These are phyloP conservation scores for Coccyzus lansbergi DNA, from an alignment of 2,797 vertebrate species.

Conservation along the genomic window DNA sequence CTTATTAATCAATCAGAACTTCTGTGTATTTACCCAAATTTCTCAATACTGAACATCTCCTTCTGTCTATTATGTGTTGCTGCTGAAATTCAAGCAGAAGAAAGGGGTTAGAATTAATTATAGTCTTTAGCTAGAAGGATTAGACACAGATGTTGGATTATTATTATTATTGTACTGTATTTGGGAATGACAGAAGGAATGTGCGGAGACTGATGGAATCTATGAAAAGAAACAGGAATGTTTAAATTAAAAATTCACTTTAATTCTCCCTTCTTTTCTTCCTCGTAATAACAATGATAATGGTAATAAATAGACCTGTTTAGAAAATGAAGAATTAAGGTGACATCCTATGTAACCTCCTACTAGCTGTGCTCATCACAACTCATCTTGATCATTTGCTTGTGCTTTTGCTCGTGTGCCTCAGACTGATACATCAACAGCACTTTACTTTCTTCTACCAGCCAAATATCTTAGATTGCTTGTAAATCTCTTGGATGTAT, in stretches of 20 bases:
- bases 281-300: neutral
- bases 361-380: neutral
- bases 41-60: neutral
- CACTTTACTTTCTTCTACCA: neutral
- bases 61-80: constrained; percentile 12
- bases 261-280: neutral
- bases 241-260: neutral
- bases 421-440: neutral
- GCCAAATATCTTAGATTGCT: neutral
- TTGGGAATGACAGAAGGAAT: constrained; percentile 61
- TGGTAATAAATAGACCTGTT: neutral
- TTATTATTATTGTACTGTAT: constrained; percentile 54
- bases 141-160: constrained; percentile 63
- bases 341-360: neutral
- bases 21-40: constrained; percentile 21
- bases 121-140: constrained; percentile 36
- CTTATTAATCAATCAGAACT: constrained; percentile 3
- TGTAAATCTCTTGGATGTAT: neutral
- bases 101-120: constrained; percentile 39
- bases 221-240: neutral
- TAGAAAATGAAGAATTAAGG: neutral
- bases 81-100: constrained; percentile 13
- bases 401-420: neutral
- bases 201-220: constrained; percentile 15
- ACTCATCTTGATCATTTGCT: neutral